A percentile compares a stretch with the other conserved stretches of the same genome.
phyloP scores from a whole-genome alignment of 1,140 invertebrate species.

The Melanaphis sacchari region DNA sequence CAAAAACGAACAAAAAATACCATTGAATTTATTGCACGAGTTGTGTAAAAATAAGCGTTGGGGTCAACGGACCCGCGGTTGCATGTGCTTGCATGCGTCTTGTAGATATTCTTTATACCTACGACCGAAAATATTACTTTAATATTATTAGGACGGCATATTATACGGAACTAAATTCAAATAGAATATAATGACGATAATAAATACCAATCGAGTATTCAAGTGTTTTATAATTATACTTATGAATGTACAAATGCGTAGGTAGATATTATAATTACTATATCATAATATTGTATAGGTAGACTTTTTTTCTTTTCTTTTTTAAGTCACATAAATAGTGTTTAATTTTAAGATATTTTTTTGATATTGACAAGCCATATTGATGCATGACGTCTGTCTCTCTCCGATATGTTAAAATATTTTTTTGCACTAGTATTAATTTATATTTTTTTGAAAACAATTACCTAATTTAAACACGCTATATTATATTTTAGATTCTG shows the following conservation, averaged over 20 bases:
- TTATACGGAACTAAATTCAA: neutral
- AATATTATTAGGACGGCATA: neutral
- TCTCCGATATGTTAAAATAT: neutral
- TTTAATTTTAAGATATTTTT: neutral
- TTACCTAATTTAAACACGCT: neutral
- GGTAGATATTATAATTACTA: neutral
- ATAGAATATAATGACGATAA: neutral
- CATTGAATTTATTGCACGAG: constrained; percentile 5
- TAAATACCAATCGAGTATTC: neutral
- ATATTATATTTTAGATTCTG: neutral
- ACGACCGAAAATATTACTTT: neutral
- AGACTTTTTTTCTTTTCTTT: neutral
- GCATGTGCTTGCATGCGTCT: neutral
- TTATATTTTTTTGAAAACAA: neutral
- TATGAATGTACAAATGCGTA: neutral
- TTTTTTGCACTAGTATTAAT: neutral
- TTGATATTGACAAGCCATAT: neutral
- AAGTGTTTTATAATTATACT: neutral
- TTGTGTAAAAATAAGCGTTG: neutral
- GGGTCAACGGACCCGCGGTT: neutral
- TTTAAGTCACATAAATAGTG: neutral
- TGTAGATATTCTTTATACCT: neutral
- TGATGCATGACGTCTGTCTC: neutral
- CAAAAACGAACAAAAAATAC: neutral
- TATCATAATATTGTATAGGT: neutral